Percentiles rank a stretch among this genome's conserved stretches.
These are phyloP conservation scores for Cynopterus sphinx DNA, from an alignment of 2,797 vertebrate genomes.

Conservation along the genomic window DNA sequence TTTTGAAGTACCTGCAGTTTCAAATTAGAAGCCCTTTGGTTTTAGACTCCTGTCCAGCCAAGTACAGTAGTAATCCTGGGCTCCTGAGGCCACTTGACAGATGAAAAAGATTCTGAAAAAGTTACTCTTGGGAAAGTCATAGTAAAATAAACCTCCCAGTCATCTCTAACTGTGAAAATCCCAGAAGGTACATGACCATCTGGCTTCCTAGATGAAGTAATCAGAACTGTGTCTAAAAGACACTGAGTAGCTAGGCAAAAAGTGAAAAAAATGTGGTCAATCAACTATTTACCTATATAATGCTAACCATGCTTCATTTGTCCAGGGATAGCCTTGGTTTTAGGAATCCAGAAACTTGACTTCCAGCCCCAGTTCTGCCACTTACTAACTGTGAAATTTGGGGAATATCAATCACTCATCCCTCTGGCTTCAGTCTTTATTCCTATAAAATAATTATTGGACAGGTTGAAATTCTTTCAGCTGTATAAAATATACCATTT, in stretches of 20 bases:
- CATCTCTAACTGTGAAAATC: neutral
- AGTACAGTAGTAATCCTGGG: neutral
- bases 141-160: neutral
- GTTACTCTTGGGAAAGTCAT: neutral
- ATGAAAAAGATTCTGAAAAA: neutral
- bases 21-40: neutral
- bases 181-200: neutral
- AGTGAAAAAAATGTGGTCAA: neutral
- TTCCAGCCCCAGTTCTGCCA: neutral
- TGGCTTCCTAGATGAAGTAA: slow-evolving; percentile 30
- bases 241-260: neutral
- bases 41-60: neutral
- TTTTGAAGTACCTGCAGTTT: slow-evolving; percentile 1
- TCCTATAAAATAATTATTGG: slow-evolving; percentile 59
- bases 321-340: neutral
- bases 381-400: neutral
- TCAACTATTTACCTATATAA: neutral
- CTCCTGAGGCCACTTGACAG: neutral
- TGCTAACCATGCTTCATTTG: neutral
- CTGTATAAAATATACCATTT: slow-evolving; percentile 44
- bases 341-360: neutral
- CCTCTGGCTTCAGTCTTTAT: slow-evolving; percentile 48
- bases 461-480: slow-evolving; percentile 59
- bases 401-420: neutral
- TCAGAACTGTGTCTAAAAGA: neutral